Conservation (phyloP, 2,888 invertebrate genomes). For the Pristionchus fissidentatus region DNA sequence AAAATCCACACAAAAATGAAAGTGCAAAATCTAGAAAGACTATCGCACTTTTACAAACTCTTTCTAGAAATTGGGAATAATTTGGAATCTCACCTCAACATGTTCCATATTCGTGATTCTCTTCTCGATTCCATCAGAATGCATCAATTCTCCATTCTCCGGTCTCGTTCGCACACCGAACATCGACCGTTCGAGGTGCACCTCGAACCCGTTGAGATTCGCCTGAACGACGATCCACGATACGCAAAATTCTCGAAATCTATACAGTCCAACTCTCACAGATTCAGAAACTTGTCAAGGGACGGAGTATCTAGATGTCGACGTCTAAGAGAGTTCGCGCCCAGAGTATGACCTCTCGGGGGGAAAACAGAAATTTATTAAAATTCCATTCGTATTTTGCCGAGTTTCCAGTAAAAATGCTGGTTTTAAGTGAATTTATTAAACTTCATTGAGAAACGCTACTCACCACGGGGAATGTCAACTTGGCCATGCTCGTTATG, state of each 20-base stretch:
- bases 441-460: background rate
- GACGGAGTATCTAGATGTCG: too few relatives aligned
- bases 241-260: too few relatives aligned
- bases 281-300: too few relatives aligned
- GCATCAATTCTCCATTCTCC: background rate
- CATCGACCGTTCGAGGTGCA: conserved; percentile 66
- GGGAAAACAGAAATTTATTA: background rate
- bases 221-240: too few relatives aligned
- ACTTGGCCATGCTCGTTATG: conserved; percentile 52
- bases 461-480: conserved; percentile 66
- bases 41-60: background rate
- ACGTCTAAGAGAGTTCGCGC: too few relatives aligned
- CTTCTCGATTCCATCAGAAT: conserved; percentile 53
- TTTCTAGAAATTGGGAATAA: background rate
- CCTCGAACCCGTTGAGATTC: conserved; percentile 64
- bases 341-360: too few relatives aligned
- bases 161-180: conserved; percentile 46
- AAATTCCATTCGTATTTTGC: too few relatives aligned
- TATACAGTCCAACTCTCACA: too few relatives aligned
- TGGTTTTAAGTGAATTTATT: background rate
- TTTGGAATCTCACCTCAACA: conserved; percentile 59
- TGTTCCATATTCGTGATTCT: conserved; percentile 72
- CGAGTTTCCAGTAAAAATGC: too few relatives aligned
- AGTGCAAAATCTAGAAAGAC: too few relatives aligned
- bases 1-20: too few relatives aligned